phyloP scores from a whole-genome alignment of 2,113 vertebrate genomes.

The Catagonus wagneri region DNA sequence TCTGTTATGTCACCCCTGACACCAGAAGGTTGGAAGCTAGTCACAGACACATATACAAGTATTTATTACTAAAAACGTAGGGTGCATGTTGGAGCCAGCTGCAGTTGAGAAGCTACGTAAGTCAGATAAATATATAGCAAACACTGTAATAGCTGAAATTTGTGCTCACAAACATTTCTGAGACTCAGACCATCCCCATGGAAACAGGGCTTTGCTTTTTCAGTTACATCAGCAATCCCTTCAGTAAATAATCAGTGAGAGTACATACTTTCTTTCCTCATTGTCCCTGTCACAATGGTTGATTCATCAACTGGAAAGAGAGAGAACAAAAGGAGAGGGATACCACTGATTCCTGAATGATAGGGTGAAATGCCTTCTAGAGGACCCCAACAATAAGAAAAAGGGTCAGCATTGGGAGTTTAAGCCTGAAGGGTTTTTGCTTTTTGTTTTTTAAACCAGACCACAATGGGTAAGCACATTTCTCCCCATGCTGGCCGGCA shows the following conservation, averaged over 20 bases:
- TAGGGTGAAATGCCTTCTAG: background rate
- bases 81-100: background rate
- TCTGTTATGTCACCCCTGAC: background rate
- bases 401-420: background rate
- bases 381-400: background rate
- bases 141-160: background rate
- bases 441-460: background rate
- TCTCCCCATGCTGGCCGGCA: slow-evolving; percentile 1
- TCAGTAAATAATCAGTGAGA: slow-evolving; percentile 33
- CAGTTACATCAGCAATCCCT: slow-evolving; percentile 26
- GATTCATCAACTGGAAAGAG: slow-evolving; percentile 8
- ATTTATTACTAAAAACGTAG: background rate
- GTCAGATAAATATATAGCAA: background rate
- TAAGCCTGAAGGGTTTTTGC: background rate
- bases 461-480: background rate
- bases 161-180: background rate
- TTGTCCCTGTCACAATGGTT: background rate
- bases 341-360: background rate
- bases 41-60: background rate
- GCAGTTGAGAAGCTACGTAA: background rate
- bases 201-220: slow-evolving; percentile 52
- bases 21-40: background rate
- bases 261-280: background rate
- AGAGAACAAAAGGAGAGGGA: slow-evolving; percentile 7
- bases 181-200: slow-evolving; percentile 42